Conservation (phyloP, 2,113 vertebrate genomes). For the Scatophagus argus region DNA sequence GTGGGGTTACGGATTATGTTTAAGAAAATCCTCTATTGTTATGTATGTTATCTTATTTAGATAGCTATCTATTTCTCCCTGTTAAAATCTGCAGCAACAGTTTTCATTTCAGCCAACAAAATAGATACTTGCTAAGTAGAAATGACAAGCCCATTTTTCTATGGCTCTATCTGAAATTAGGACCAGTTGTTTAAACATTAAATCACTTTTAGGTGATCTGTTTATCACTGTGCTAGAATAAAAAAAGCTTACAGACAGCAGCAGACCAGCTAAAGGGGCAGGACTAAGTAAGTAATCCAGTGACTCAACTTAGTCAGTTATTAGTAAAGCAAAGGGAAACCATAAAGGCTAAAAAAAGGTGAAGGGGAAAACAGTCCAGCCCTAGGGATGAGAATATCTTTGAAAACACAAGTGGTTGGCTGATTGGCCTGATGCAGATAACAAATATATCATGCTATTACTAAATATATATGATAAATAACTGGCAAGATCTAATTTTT, state of each 20-base stretch:
- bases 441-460: conserved; percentile 7
- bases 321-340: not conserved
- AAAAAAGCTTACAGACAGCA: not conserved
- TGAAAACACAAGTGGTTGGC: not conserved
- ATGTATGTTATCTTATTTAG: not conserved
- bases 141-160: not conserved
- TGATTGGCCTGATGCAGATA: conserved; percentile 1
- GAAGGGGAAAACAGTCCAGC: not conserved
- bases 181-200: too few relatives aligned
- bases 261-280: not conserved
- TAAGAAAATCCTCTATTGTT: too few relatives aligned
- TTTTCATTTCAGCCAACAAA: not conserved
- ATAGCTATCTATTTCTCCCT: not conserved
- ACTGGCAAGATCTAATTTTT: not conserved
- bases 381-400: not conserved
- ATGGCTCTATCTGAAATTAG: not conserved
- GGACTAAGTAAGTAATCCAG: not conserved
- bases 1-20: not conserved
- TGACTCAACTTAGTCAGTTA: not conserved
- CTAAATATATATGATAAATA: conserved; percentile 8
- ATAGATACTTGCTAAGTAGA: not conserved
- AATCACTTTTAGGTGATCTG: too few relatives aligned
- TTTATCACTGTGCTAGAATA: not conserved
- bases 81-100: not conserved
- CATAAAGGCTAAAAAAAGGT: not conserved